Base-by-base conservation (phyloP, 2,113 vertebrate genomes). In the Mungos mungo region DNA sequence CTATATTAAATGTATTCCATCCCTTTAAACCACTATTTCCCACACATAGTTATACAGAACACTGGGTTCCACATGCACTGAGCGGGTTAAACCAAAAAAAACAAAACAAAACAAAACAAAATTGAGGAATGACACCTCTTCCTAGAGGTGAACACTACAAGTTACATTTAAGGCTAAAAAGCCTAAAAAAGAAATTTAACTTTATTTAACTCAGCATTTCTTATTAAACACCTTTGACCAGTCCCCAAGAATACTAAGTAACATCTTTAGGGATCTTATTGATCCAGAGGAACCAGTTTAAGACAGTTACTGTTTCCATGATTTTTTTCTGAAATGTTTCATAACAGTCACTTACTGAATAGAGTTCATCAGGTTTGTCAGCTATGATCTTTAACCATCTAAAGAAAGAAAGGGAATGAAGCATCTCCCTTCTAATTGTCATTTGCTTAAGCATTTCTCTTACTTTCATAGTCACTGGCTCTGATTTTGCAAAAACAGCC, bases 401-500 rank as follows among this genome's bases (percentile, higher is more conserved):
- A 35, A 12, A 45, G 0, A 57, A 80, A 38, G 9, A 6, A 92
- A 60, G 29, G 19, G 50, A 65, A 41, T 35, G 1, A 6, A 72
- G 0, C 6, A 21, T 29, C 50, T 66, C 63, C 68, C 93, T 91
- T 93, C 50, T 86, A 69, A 79, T 27, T 38, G 38, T 45, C n/a
- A 66, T 65, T 31, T 52, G 13, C 81, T 85, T 47, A 52, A 54
- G 41, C 9, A 21, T 79, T 92, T 81, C 18, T 31, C 92, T 93
- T 95, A 79, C 74, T 97, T 96, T 3, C 88, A 45, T 74, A 65
- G 29, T 33, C 83, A 13, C 60, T 94, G 92, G 74, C 52, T 87
- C n/a, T 72, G 93, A 0, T 23, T 33, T 97, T 97, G 50, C 5
- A 18, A 76, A 35, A 6, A 14, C 41, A 93, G 38, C 18, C 76